phyloP scores from a whole-genome alignment of 1,140 invertebrate species.

The Macrobrachium nipponense region DNA sequence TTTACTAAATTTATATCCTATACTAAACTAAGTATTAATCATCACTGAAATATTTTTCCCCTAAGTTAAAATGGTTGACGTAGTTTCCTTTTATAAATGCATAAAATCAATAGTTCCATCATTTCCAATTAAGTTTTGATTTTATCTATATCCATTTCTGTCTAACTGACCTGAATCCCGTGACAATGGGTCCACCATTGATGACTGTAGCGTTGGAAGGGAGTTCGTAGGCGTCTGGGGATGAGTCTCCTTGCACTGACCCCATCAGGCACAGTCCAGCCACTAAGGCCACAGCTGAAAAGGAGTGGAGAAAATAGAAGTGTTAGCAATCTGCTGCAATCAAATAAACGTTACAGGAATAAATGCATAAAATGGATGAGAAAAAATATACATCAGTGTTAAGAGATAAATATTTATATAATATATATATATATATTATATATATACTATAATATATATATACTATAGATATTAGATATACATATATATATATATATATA shows the following conservation, averaged over 20 bases:
- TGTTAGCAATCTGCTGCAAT: neutral
- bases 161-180: conserved; percentile 62
- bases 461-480: conserved; percentile 14
- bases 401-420: neutral
- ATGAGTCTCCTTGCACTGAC: conserved; percentile 41
- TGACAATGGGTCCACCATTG: conserved; percentile 62
- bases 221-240: conserved; percentile 56
- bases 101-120: no score
- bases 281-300: neutral
- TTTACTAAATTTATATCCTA: no score
- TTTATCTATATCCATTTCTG: no score
- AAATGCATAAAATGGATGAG: neutral
- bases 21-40: no score
- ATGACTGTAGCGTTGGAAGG: conserved; percentile 63
- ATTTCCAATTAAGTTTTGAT: no score
- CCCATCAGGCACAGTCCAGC: conserved; percentile 8
- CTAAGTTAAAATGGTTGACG: no score
- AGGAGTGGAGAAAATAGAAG: neutral
- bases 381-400: neutral
- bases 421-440: neutral
- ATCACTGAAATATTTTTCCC: no score
- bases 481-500: conserved; percentile 17
- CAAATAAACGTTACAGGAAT: neutral
- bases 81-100: neutral
- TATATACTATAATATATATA: conserved; percentile 1